Base-by-base conservation (phyloP, 2,113 vertebrate species). In the Petrocephalus microphthalmus region DNA sequence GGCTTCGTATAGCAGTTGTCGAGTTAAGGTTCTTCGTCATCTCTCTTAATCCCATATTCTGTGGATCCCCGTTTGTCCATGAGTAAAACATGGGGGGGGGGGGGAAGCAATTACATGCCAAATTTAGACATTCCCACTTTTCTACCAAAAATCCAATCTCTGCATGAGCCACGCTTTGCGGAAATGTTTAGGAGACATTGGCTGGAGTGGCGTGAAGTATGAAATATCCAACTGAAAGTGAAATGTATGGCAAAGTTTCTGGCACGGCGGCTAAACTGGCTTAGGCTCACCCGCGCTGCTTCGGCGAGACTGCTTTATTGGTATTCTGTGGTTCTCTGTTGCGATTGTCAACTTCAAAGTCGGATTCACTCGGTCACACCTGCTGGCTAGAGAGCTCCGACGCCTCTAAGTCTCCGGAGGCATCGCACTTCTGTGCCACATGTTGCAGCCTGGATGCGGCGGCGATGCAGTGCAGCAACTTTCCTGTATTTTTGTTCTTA, bases 1-100 rank as follows among this genome's bases (percentile, higher is more conserved):
- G 6, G 84, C 22, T 25, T 54, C 84, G 51, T 29, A n/a, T 29
- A n/a, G 10, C 51, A 54, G 51, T 85, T 54, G 84, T 33, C 22
- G 84, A 53, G 84, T 85, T 85, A 82, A 82, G 78, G 33, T 82
- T 42, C 42, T 82, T 45, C 19, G 42, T 42, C 37, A 83, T 83
- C 17, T 49, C 42, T 81, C 33, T 45, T 81, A 81, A 81, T 45
- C 5, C 19, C 19, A 81, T 37, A 81, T 81, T 45, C 42, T 81
- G 37, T 17, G 37, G 13, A 81, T 81, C 74, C 15, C 33, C 42
- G 74, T 81, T 45, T 2, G 29, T 45, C 74, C 74, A 81, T 45
- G 15, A 81, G 74, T 81, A 81, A 81, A 37, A 81, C 17, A 82
- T 37, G 2, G 15, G 52, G 13, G 52, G 15, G 52, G 13, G 52